Base-by-base conservation (phyloP, 2,797 vertebrate genomes). In the Morelia viridis region DNA sequence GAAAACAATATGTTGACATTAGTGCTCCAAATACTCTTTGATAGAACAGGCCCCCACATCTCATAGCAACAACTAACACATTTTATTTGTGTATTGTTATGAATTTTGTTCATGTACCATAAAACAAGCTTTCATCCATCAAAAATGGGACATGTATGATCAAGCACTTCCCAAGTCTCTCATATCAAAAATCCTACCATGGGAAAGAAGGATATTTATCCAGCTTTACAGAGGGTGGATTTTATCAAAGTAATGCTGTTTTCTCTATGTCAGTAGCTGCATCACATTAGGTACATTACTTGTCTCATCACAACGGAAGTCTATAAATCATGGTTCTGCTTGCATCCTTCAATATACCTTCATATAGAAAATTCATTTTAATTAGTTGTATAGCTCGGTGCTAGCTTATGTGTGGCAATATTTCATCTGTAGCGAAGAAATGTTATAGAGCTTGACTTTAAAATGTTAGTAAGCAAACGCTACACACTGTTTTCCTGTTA, bases 331-430 rank as follows among this genome's bases (percentile, higher is more conserved):
- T 56, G 46, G 56, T 57, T 91, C 89, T 94, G 90, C 57, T 64
- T 92, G 92, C 87, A 88, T 80, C 91, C 84, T 24, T 92, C 64
- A 35, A 2, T 8, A 84, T 15, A 15, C 11, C 62, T 84, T 64
- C 26, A 15, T 88, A 50, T 50, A 61, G 87, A 85, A 94, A 95
- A 90, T 60, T 88, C 91, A 89, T 60, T 89, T 53, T 93, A 95
- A 96, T 90, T 89, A 95, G 8, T 56, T 94, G 61, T 22, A 94
- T 64, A 93, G 10, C 50, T 24, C 26, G 9, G 64, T 93, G 35
- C 17, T 88, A 65, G 86, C 85, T 87, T 89, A 68, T n/a, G 13
- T 68, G 22, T 76, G 35, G 35, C 90, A 57, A 2, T 93, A 80
- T 90, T 93, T 96, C 5, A 3, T 80, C 6, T 84, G 11, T 26